Evolutionary conservation across 2,113 vertebrate species (phyloP).

Genomic region (Pelecanus crispus): DNA sequence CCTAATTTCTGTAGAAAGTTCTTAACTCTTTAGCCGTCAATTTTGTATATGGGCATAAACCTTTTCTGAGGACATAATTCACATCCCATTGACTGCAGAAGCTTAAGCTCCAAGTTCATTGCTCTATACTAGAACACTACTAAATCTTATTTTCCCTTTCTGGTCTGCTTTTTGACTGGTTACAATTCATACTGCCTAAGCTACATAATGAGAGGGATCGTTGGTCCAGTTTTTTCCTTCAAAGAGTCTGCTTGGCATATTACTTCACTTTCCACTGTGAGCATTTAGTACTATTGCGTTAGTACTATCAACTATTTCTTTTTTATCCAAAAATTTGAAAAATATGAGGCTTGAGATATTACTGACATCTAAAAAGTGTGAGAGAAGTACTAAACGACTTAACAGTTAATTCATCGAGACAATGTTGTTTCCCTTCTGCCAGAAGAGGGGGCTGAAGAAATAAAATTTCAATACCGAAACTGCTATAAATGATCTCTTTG

Average conservation of each 20-base stretch:
- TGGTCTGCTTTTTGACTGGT: neutral
- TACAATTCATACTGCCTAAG: neutral
- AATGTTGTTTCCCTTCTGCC: neutral
- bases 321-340: neutral
- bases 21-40: neutral
- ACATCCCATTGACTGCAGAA: neutral
- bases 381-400: neutral
- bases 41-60: neutral
- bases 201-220: neutral
- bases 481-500: neutral
- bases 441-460: slow-evolving; percentile 57
- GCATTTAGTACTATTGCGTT: neutral
- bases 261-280: neutral
- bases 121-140: neutral
- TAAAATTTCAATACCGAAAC: neutral
- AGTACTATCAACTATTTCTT: neutral
- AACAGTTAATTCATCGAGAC: neutral
- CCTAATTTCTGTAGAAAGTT: neutral
- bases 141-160: neutral
- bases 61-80: neutral
- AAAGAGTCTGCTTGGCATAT: neutral
- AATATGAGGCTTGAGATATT: neutral
- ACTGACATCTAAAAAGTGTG: neutral
- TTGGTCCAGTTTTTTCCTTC: neutral
- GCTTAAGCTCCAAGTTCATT: neutral